Evolutionary conservation across 2,113 vertebrate genomes (phyloP), one percentile per base, ranked within the genome.

Genomic region (Menidia beryllina): DNA sequence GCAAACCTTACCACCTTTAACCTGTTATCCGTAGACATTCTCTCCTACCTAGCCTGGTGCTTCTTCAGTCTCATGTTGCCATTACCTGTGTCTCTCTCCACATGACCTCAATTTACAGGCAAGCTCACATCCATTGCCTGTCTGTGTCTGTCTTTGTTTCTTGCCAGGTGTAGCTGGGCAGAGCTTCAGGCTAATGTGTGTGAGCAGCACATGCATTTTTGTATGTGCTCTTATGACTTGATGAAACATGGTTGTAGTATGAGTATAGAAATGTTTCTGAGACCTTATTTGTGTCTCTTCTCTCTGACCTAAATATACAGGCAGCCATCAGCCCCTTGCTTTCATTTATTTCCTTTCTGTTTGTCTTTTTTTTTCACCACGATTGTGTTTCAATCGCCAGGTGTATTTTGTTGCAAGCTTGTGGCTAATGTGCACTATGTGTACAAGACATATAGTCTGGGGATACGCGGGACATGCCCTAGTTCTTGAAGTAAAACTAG

Each of bases 331-430:
- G 3, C 70, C 38, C 49, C 45, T 61, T 57, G 15, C 45, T 30
- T 41, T 27, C 26, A 26, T 14, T 21, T 21, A 45, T 55, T 17
- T 30, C n/a, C 0, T 41, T 56, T 17, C 17, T 26, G 68, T 59
- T 74, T 66, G 20, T 43, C 56, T 68, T 39, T 50, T 73, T 53
- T 65, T 67, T 30, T n/a, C 70, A 3, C n/a, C 67, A 64, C 79
- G 83, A 26, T 15, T 80, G 77, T 27, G 66, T 77, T 65, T 82
- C 73, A 70, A 81, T 83, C 81, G 77, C 86, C 90, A 91, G 90
- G 90, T 89, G 89, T 83, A 76, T 87, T 85, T 86, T 82, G 68
- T 87, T 85, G 77, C 62, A 65, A 70, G 89, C 87, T 86, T 19
- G 34, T 75, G 86, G 86, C 71, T 69, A 81, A 74, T 83, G 69